phyloP scores from a whole-genome alignment of 2,888 invertebrate species.

The Crematogaster levior region DNA sequence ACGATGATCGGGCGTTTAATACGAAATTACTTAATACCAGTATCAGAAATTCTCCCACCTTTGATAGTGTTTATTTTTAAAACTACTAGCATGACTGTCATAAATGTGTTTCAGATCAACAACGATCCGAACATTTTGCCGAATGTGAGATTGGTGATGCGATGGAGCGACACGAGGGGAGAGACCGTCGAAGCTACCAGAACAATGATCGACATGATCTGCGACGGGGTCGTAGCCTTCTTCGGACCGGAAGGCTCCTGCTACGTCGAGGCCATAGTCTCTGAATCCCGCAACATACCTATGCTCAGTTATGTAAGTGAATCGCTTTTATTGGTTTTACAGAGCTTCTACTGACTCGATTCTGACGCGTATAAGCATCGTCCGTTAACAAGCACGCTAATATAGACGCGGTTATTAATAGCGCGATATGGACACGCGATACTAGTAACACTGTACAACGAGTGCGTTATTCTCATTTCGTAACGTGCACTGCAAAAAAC shows the following conservation, averaged over 20 bases:
- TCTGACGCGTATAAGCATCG: not conserved
- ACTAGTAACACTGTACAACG: not conserved
- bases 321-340: not conserved
- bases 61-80: not conserved
- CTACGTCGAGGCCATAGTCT: slow-evolving; percentile 97
- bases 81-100: not conserved
- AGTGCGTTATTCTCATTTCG: not conserved
- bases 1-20: not conserved
- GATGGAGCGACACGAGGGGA: slow-evolving; percentile 95
- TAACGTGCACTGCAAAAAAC: not conserved
- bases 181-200: slow-evolving; percentile 94
- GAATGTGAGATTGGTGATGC: slow-evolving; percentile 90
- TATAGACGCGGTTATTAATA: slow-evolving; percentile 35
- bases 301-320: slow-evolving; percentile 98
- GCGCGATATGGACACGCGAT: not conserved
- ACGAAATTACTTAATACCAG: not conserved
- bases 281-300: slow-evolving; percentile 97
- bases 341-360: not conserved
- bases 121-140: slow-evolving; percentile 90
- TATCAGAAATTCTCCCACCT: not conserved
- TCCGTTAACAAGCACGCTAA: not conserved
- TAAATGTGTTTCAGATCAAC: slow-evolving; percentile 88
- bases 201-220: slow-evolving; percentile 96
- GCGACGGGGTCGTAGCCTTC: slow-evolving; percentile 95
- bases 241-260: slow-evolving; percentile 98